Percentiles rank a stretch among this genome's conserved stretches.
Evolutionary conservation across 1,140 invertebrate species (phyloP).

Genomic region (Aethina tumida): DNA sequence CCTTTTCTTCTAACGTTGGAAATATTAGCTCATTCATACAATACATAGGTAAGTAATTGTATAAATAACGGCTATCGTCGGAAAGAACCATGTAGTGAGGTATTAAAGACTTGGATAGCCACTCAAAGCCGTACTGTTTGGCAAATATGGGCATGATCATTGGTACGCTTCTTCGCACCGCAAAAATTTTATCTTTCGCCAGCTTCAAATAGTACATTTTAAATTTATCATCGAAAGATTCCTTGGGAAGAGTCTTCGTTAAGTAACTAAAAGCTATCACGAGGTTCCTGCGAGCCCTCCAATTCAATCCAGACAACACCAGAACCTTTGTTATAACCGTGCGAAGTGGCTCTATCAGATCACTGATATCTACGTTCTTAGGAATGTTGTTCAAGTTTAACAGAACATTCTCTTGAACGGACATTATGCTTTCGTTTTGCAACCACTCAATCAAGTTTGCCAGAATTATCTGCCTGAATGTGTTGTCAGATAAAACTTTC

Average conservation of each 20-base stretch:
- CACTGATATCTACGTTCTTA: slow-evolving; percentile 15
- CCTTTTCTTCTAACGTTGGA: slow-evolving; percentile 18
- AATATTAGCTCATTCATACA: slow-evolving; percentile 28
- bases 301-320: slow-evolving; percentile 21
- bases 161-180: slow-evolving; percentile 26
- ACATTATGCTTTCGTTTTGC: slow-evolving; percentile 22
- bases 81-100: slow-evolving; percentile 21
- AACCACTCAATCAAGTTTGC: slow-evolving; percentile 21
- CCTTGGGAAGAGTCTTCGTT: slow-evolving; percentile 18
- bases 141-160: slow-evolving; percentile 28
- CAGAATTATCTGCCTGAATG: slow-evolving; percentile 23
- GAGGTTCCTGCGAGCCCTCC: slow-evolving; percentile 28
- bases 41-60: slow-evolving; percentile 26
- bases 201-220: slow-evolving; percentile 25
- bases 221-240: slow-evolving; percentile 29
- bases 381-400: slow-evolving; percentile 23
- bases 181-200: slow-evolving; percentile 26
- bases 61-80: slow-evolving; percentile 21
- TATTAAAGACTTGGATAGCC: slow-evolving; percentile 22
- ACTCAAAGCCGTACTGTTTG: slow-evolving; percentile 28
- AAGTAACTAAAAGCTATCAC: slow-evolving; percentile 28
- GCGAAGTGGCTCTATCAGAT: slow-evolving; percentile 16
- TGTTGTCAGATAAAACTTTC: slow-evolving; percentile 17
- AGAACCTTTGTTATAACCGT: slow-evolving; percentile 23
- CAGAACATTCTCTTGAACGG: slow-evolving; percentile 26